A percentile compares a stretch with the other conserved stretches of the same genome.
phyloP scores from a whole-genome alignment of 2,888 invertebrate species.

The Neoscelio sp. region DNA sequence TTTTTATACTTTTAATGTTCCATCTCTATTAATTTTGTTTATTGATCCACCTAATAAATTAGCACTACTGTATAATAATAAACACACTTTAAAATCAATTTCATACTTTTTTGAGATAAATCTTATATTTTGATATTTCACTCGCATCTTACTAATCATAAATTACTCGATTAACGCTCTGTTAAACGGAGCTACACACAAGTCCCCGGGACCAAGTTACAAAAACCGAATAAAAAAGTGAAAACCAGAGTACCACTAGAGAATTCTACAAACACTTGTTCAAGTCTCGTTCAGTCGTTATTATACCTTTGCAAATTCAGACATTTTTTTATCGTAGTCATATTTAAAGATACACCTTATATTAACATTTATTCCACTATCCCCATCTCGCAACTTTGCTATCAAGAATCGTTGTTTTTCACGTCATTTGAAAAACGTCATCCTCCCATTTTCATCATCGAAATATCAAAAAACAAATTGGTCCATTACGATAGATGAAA shows the following conservation, averaged over 20 bases:
- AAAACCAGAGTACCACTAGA: conserved; percentile 43
- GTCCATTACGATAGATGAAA: conserved; percentile 13
- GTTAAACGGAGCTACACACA: conserved; percentile 4
- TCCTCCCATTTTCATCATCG: not conserved
- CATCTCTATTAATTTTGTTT: too few relatives aligned
- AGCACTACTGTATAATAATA: too few relatives aligned
- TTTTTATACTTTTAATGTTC: too few relatives aligned
- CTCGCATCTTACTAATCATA: not conserved
- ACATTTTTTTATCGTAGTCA: not conserved
- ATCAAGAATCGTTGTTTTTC: conserved; percentile 14
- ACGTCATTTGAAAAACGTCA: not conserved
- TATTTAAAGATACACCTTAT: conserved; percentile 6
- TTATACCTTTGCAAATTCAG: conserved; percentile 17
- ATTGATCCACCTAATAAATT: too few relatives aligned
- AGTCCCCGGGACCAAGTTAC: conserved; percentile 6
- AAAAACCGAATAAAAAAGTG: conserved; percentile 31
- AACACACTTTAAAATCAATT: too few relatives aligned
- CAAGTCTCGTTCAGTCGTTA: conserved; percentile 24
- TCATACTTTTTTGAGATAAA: too few relatives aligned
- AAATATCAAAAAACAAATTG: conserved; percentile 9
- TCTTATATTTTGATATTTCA: conserved; percentile 5
- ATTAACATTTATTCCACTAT: conserved; percentile 11
- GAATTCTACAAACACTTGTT: conserved; percentile 26
- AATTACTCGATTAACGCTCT: not conserved
- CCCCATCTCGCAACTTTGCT: conserved; percentile 4